Base-by-base conservation (phyloP, 2,797 vertebrate species). In the Numenius phaeopus region DNA sequence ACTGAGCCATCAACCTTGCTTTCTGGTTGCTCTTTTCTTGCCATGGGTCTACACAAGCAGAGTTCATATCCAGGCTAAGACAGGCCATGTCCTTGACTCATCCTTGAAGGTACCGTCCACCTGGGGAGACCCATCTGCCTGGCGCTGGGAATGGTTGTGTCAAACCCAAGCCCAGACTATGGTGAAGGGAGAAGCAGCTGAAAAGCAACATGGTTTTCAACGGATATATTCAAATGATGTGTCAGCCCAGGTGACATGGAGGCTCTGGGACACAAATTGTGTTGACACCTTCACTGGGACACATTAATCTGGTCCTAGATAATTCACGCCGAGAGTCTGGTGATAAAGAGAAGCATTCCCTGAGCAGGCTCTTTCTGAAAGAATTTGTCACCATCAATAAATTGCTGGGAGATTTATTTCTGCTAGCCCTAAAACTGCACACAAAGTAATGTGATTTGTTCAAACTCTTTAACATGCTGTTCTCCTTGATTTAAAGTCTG, bases 401-500 rank as follows among this genome's bases (percentile, higher is more conserved):
- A 96, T 86, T 32, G 69, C 87, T 3, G 40, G 37, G 72, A 90
- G 87, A 94, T 95, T 94, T 85, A 69, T 93, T 44, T 61, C 96
- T 86, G 87, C 65, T 76, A 61, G 83, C 65, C 85, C 54, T 34
- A 71, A 75, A 93, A 76, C 76, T 46, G 88, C 88, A 17, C 85
- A 57, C 57, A 10, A 46, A 93, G 85, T 49, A 73, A 88, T 86
- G 71, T 23, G 93, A 94, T 95, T 96, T 94, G 72, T 90, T 64
- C 92, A 81, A 78, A 81, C 79, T 84, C 95, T 83, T 91, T 88
- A 88, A 88, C 91, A 30, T 20, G 80, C 92, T 64, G 88, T 69
- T 95, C 91, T 86, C 78, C 95, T 83, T 91, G 91, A 97, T 92
- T 95, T 96, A 95, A 59, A 62, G 94, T 59, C 93, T 86, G 90